Base-by-base conservation (phyloP, 2,797 vertebrate species). In the Arctocebus calabarensis region DNA sequence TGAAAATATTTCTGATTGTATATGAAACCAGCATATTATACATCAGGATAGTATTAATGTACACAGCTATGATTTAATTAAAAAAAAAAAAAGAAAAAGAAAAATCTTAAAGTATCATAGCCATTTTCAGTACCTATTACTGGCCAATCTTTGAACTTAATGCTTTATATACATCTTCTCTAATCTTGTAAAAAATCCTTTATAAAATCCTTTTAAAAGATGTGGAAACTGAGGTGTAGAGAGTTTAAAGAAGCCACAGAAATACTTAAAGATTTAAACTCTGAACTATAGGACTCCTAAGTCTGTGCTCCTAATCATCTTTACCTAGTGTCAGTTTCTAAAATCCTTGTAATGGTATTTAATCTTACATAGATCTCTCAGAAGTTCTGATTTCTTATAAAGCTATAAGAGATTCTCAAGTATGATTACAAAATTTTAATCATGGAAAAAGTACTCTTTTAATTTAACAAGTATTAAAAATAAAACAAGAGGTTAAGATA, bases 321-420 rank as follows among this genome's bases (percentile, higher is more conserved):
- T 55, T 61, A 85, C 14, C 13, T 29, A 55, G 7, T 43, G 8
- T 83, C 32, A 92, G 64, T 79, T 71, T 87, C 74, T 25, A 92
- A 92, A 84, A 55, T 84, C 22, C 25, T 70, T 74, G 84, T 5
- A 43, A 92, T 84, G 90, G 92, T 75, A 90, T 77, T 90, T 79
- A 81, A 75, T 70, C 71, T 90, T 74, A 90, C 19, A 40, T 62
- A 74, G 17, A 74, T 43, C 23, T 88, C 52, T 40, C 23, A 75
- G n/a, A 93, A 92, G 23, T 88, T 94, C 43, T 91, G 13, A 84
- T 57, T 88, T 92, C 87, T 79, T 55, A 57, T n/a, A 87, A 68
- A 62, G 5, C 12, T 59, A 11, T 9, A 86, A 75, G 12, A 86
- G 57, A 79, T 74, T 85, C 40, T 55, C 13, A 84, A 4, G 12